Percentiles rank a stretch among this genome's conserved stretches.
Conservation (phyloP, 2,888 invertebrate genomes). For the Tubulanus polymorphus region DNA sequence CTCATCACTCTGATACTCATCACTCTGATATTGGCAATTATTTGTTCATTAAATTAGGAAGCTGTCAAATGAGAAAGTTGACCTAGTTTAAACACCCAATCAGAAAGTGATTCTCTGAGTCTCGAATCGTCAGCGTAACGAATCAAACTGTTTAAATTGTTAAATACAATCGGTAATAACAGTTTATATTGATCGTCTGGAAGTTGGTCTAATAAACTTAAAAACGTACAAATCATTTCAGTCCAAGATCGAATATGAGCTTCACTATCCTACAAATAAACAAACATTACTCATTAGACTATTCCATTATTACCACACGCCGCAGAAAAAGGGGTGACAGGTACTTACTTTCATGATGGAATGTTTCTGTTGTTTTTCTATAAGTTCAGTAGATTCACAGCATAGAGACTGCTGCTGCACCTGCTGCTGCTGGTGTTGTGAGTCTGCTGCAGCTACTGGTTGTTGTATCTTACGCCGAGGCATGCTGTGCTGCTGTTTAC, state of each 20-base stretch:
- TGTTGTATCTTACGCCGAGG: too few species aligned
- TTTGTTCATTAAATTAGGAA: too few species aligned
- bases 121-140: conserved; percentile 60
- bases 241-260: conserved; percentile 75
- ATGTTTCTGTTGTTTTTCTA: conserved; percentile 74
- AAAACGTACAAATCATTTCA: conserved; percentile 75
- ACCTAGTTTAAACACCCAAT: conserved; percentile 59
- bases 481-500: conserved; percentile 57
- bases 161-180: conserved; percentile 61
- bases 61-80: too few species aligned
- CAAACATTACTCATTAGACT: not conserved
- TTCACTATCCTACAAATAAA: conserved; percentile 69
- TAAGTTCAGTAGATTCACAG: too few species aligned
- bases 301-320: not conserved
- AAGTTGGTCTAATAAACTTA: conserved; percentile 65
- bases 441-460: too few species aligned
- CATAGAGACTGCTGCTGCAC: too few species aligned
- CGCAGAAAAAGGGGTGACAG: not conserved
- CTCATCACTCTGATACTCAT: too few species aligned
- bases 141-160: conserved; percentile 59
- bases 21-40: too few species aligned
- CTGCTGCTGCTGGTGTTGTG: too few species aligned
- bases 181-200: conserved; percentile 59
- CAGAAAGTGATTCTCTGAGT: conserved; percentile 59
- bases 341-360: conserved; percentile 74